Conservation (phyloP, 2,113 vertebrate species). For the Bostrychus sinensis region DNA sequence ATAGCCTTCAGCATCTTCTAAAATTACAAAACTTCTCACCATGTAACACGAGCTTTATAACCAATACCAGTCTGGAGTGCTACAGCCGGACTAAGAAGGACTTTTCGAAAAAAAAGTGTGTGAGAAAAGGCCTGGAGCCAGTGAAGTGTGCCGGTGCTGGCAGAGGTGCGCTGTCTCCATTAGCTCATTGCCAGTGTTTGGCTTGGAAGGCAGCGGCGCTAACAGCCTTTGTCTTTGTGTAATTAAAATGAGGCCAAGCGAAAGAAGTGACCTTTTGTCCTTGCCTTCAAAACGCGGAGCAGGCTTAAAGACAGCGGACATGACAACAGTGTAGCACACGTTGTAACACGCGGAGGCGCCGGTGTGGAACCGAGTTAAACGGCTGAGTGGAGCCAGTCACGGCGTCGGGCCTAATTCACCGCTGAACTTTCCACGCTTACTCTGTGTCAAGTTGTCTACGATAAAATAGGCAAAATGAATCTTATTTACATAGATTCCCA, state of each 20-base stretch:
- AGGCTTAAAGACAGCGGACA: background rate
- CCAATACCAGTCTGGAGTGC: too few relatives aligned
- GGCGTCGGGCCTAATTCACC: background rate
- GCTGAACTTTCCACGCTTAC: background rate
- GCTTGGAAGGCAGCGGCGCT: constrained; percentile 15
- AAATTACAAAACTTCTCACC: too few relatives aligned
- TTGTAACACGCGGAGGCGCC: background rate
- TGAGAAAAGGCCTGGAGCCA: constrained; percentile 9
- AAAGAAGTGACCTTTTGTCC: constrained; percentile 4
- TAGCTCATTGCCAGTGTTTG: constrained; percentile 32
- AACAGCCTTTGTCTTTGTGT: constrained; percentile 30
- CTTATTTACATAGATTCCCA: background rate
- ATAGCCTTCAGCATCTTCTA: too few relatives aligned
- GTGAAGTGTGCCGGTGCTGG: constrained; percentile 24
- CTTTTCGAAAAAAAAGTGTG: background rate
- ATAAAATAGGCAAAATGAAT: background rate
- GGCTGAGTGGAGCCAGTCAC: constrained; percentile 20
- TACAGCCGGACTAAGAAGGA: too few relatives aligned
- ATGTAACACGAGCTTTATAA: too few relatives aligned
- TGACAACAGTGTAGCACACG: background rate
- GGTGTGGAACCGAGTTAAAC: constrained; percentile 9
- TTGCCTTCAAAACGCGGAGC: background rate
- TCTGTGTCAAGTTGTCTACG: background rate
- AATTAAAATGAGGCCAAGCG: constrained; percentile 35
- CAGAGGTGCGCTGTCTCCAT: constrained; percentile 21